Evolutionary conservation across 1,140 invertebrate species (phyloP).

Genomic region (Magallana angulata): DNA sequence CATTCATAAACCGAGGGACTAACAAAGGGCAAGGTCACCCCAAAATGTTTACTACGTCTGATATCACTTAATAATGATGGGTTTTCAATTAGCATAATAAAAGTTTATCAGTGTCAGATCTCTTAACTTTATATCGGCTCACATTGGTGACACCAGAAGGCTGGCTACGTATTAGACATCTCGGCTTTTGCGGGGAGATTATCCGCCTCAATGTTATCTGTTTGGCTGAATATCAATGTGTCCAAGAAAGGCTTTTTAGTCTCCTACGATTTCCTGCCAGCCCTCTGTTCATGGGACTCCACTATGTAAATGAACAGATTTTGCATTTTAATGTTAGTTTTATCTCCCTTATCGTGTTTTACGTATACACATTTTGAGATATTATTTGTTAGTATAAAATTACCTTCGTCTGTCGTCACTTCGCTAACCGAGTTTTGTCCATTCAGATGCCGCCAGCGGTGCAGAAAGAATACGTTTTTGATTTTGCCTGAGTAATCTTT

Average conservation of each 20-base stretch:
- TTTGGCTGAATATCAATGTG: slow-evolving; percentile 10
- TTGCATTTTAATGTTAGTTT: slow-evolving; percentile 26
- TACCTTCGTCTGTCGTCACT: not conserved
- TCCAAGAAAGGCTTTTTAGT: not conserved
- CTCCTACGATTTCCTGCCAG: slow-evolving; percentile 9
- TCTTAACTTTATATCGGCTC: slow-evolving; percentile 1
- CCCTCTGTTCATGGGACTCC: not conserved
- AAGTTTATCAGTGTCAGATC: not conserved
- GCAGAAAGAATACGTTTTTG: no score
- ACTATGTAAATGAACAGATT: not conserved
- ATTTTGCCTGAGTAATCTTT: no score
- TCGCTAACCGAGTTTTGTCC: not conserved
- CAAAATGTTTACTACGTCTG: not conserved
- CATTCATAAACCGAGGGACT: not conserved
- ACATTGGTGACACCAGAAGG: not conserved
- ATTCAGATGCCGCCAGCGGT: not conserved
- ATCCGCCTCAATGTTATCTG: not conserved
- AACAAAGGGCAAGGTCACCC: not conserved
- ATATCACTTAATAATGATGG: slow-evolving; percentile 26
- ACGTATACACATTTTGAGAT: not conserved
- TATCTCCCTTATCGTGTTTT: not conserved
- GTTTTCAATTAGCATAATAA: slow-evolving; percentile 27
- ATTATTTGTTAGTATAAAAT: not conserved
- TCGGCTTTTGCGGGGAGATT: not conserved
- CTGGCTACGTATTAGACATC: not conserved